Evolutionary conservation across 2,797 vertebrate species (phyloP).

Genomic region (Toxotes lorentzi): DNA sequence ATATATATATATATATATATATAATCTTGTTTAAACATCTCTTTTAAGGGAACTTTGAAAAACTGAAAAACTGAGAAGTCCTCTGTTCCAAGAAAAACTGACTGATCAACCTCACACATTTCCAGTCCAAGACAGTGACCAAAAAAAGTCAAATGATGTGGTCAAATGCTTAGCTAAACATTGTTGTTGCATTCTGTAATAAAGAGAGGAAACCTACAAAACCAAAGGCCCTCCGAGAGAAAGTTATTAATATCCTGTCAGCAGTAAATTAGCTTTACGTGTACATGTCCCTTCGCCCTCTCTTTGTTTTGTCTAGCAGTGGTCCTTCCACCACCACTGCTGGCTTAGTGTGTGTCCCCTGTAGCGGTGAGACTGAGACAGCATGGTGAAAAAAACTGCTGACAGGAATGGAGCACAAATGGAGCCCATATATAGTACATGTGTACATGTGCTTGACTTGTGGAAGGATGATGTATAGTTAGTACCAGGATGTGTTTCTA

Average conservation of each 20-base stretch:
- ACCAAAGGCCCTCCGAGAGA: conserved; percentile 69
- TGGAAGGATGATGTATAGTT: conserved; percentile 51
- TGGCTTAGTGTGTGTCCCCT: conserved; percentile 33
- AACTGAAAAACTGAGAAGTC: conserved; percentile 46
- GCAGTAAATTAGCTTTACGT: conserved; percentile 75
- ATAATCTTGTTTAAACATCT: background rate
- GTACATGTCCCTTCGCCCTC: conserved; percentile 58
- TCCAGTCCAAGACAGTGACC: conserved; percentile 68
- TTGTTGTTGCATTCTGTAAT: conserved; percentile 77
- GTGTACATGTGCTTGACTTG: conserved; percentile 56
- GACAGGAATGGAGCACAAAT: conserved; percentile 57
- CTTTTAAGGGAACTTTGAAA: conserved; percentile 47
- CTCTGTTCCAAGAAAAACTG: conserved; percentile 70
- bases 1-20: conserved; percentile 26
- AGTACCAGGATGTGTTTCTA: conserved; percentile 46
- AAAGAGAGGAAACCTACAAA: conserved; percentile 77
- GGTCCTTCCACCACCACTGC: conserved; percentile 57
- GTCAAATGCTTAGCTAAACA: conserved; percentile 78
- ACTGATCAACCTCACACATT: conserved; percentile 75
- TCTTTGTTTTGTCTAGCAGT: conserved; percentile 78
- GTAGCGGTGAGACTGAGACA: conserved; percentile 47
- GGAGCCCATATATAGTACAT: conserved; percentile 38
- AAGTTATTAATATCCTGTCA: conserved; percentile 81
- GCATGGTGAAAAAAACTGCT: conserved; percentile 67
- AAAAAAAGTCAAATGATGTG: conserved; percentile 66